Percentiles rank a stretch among this genome's conserved stretches.
Conservation (phyloP, 92 coral and sea anemone genomes). For the Hydrozoanthus gracilis region DNA sequence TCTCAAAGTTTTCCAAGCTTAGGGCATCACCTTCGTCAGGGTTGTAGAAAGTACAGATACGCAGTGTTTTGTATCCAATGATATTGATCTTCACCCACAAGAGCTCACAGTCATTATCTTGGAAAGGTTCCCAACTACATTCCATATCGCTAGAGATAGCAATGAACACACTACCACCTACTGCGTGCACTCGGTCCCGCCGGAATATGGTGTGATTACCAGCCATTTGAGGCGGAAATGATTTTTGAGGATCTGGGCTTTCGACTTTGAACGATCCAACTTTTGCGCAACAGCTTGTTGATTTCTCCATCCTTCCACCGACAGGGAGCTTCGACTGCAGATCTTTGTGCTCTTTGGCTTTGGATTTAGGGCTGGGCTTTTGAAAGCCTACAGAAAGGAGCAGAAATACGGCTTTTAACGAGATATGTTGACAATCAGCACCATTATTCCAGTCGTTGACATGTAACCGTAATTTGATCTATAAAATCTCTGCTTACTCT, state of each 20-base stretch:
- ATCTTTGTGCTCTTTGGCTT: not conserved
- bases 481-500: too few species aligned
- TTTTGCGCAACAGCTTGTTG: too few species aligned
- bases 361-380: not conserved
- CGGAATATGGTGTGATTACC: not conserved
- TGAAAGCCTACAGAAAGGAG: conserved; percentile 12
- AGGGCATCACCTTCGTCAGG: not conserved
- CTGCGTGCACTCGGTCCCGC: not conserved
- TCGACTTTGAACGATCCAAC: too few species aligned
- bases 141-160: not conserved
- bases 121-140: not conserved
- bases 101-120: not conserved
- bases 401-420: conserved; percentile 8
- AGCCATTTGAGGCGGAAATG: not conserved
- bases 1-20: too few species aligned
- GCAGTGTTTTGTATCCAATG: not conserved
- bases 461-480: too few species aligned
- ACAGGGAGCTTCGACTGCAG: too few species aligned
- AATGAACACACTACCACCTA: not conserved
- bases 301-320: too few species aligned
- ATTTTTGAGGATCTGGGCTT: not conserved
- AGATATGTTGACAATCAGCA: too few species aligned
- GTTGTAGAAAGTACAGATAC: not conserved
- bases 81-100: not conserved
- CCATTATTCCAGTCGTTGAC: too few species aligned